Evolutionary conservation across 2,888 invertebrate genomes (phyloP), one percentile per base, ranked within the genome.

Genomic region (Drosophila yooni): DNA sequence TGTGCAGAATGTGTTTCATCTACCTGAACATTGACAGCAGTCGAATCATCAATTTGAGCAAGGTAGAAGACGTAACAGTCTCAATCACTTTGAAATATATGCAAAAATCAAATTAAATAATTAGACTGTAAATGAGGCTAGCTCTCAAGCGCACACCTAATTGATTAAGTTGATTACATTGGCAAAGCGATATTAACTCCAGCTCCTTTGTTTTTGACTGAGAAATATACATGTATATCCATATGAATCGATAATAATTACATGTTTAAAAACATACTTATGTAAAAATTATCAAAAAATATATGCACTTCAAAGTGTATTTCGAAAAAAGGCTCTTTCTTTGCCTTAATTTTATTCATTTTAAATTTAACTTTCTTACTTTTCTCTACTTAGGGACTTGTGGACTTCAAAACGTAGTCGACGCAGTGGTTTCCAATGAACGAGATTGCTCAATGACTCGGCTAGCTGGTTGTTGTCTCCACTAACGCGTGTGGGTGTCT

Each of bases 111-210:
- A 83, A 83, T 84, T 81, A 83, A 77, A 86, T 83, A 83, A 84
- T 84, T 88, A 81, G 81, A 71, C 65, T 58, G 74, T 48, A 59
- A 80, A 74, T 74, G 70, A 79, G 71, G 54, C 48, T 63, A 60
- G 52, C 70, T 54, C 29, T 27, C 29, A 36, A 57, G 33, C 53
- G 80, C 79, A 70, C 74, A 66, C 48, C 83, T 86, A 88, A 88
- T 84, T 88, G 88, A 86, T 81, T 84, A 70, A 84, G 73, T 81
- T 79, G 83, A 88, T 88, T 84, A 79, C 79, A 79, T 81, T 77
- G 81, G 69, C 59, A 65, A 66, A 59, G 48, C 43, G 70, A 67
- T 83, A 79, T 80, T 72, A 78, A 62, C 66, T 74, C 54, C 51
- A 64, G 38, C 46, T 64, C 61, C 31, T 59, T 43, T 21, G 11